Conservation (phyloP, 2,888 invertebrate species). For the Tinea trinotella region DNA sequence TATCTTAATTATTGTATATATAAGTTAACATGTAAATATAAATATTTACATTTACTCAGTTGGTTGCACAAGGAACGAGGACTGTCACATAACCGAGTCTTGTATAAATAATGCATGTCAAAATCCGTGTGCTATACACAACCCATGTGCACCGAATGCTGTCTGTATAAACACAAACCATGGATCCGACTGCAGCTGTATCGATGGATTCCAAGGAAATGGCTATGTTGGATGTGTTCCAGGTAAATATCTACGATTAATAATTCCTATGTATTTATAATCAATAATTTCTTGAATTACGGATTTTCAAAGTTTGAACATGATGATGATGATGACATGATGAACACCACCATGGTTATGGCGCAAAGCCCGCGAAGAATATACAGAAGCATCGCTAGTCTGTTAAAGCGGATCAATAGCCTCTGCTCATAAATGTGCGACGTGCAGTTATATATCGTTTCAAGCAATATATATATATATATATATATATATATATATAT, state of each 20-base stretch:
- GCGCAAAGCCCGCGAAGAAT: too few relatives aligned
- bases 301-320: background rate
- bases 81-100: slow-evolving; percentile 88
- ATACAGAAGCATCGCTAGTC: too few relatives aligned
- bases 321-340: too few relatives aligned
- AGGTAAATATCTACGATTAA: slow-evolving; percentile 79
- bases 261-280: background rate
- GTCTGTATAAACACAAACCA: slow-evolving; percentile 91
- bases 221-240: slow-evolving; percentile 85
- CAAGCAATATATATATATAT: too few relatives aligned
- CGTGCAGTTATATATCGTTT: too few relatives aligned
- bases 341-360: too few relatives aligned
- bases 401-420: too few relatives aligned
- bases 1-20: slow-evolving; percentile 4
- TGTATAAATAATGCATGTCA: slow-evolving; percentile 89
- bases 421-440: too few relatives aligned
- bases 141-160: slow-evolving; percentile 87
- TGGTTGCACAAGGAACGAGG: slow-evolving; percentile 89
- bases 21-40: slow-evolving; percentile 35
- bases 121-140: slow-evolving; percentile 87
- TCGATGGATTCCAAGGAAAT: slow-evolving; percentile 89
- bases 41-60: slow-evolving; percentile 68
- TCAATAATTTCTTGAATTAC: background rate
- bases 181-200: slow-evolving; percentile 88
- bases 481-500: too few relatives aligned